Percentiles rank a stretch among this genome's conserved stretches.
phyloP scores from a whole-genome alignment of 2,113 vertebrate species.

The Steatornis caripensis region DNA sequence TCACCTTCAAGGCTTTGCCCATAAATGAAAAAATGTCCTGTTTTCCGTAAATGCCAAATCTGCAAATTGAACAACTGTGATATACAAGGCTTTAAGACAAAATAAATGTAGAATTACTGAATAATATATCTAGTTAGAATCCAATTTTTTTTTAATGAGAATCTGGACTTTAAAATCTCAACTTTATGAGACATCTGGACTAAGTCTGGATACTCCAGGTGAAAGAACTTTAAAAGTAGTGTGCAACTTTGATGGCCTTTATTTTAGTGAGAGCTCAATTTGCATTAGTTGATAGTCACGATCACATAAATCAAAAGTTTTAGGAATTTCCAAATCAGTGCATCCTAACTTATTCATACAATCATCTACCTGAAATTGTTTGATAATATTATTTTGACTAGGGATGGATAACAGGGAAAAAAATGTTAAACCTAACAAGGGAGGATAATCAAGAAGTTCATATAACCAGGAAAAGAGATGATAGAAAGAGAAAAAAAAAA shows the following conservation, averaged over 20 bases:
- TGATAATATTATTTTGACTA: background rate
- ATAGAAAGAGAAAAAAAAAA: background rate
- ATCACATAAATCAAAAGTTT: background rate
- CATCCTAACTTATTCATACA: background rate
- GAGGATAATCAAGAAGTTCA: background rate
- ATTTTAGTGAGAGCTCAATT: background rate
- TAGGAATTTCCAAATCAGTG: background rate
- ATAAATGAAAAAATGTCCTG: background rate
- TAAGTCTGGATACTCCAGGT: background rate
- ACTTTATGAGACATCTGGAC: background rate
- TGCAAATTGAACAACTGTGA: background rate
- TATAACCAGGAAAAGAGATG: background rate
- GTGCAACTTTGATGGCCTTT: background rate
- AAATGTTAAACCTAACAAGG: accelerated
- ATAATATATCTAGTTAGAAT: background rate
- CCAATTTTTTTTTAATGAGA: background rate
- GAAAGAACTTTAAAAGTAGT: background rate
- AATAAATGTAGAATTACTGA: background rate
- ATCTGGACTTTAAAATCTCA: background rate
- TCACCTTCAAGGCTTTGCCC: background rate
- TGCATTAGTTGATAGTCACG: background rate
- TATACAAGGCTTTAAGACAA: background rate
- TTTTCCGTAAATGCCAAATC: background rate
- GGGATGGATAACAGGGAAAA: background rate
- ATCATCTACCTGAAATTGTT: background rate